phyloP scores from a whole-genome alignment of 2,113 vertebrate genomes.

The Crotalus horridus region DNA sequence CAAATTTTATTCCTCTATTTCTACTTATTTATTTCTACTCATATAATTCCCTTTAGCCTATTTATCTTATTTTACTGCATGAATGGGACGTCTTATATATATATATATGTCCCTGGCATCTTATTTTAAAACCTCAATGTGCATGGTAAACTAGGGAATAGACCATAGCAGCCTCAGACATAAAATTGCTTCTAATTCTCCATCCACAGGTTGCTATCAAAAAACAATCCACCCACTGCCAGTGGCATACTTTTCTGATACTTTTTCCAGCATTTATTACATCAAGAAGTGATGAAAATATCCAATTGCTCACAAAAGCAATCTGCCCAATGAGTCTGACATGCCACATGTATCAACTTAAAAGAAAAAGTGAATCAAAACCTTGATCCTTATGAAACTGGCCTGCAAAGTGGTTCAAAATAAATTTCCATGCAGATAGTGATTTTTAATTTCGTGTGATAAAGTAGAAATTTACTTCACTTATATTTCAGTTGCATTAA shows the following conservation, averaged over 20 bases:
- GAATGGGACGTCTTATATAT: neutral
- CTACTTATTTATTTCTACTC: neutral
- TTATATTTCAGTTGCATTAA: neutral
- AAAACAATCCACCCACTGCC: neutral
- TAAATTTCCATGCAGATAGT: conserved; percentile 38
- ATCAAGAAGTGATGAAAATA: neutral
- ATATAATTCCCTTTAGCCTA: neutral
- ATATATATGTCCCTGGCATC: neutral
- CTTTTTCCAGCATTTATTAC: neutral
- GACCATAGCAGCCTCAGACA: neutral
- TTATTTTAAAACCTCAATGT: neutral
- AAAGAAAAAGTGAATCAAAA: neutral
- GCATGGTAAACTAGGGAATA: neutral
- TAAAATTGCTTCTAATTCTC: neutral
- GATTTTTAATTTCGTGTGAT: conserved; percentile 23
- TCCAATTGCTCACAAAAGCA: neutral
- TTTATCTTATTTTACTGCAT: neutral
- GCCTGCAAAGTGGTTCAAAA: conserved; percentile 46
- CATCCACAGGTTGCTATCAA: neutral
- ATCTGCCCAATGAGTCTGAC: neutral
- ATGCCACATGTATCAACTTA: neutral
- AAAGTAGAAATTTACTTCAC: neutral
- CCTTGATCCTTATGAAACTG: neutral
- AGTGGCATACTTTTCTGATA: neutral
- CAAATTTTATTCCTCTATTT: neutral